A percentile compares a stretch with the other conserved stretches of the same genome.
phyloP scores from a whole-genome alignment of 2,113 vertebrate genomes.

The Calyptommatus sinebrachiatus region DNA sequence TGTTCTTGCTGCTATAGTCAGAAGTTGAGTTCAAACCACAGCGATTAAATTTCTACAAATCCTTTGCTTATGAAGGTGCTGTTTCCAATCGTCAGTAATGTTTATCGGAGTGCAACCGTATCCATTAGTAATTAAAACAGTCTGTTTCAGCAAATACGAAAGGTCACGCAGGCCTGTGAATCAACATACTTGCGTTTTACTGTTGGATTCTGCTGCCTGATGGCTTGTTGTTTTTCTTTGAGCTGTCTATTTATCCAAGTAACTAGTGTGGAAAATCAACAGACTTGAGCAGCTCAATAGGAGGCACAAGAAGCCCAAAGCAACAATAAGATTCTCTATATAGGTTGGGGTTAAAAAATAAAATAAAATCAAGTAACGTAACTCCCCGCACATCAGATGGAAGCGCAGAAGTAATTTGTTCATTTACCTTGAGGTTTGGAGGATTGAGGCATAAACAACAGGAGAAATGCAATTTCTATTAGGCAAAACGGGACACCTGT shows the following conservation, averaged over 20 bases:
- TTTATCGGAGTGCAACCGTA: conserved; percentile 64
- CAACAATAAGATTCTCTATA: conserved; percentile 1
- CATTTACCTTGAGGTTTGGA: conserved; percentile 45
- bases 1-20: conserved; percentile 37
- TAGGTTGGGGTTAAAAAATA: conserved; percentile 14
- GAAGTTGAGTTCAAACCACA: conserved; percentile 70
- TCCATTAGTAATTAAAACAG: conserved; percentile 71
- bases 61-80: conserved; percentile 64
- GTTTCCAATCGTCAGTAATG: conserved; percentile 68
- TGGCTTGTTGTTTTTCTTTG: conserved; percentile 51
- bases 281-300: conserved; percentile 26
- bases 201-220: conserved; percentile 44
- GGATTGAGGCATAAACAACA: conserved; percentile 49
- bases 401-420: conserved; percentile 49
- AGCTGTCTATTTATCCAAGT: conserved; percentile 55
- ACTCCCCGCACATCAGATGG: conserved; percentile 12
- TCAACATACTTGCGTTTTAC: conserved; percentile 57
- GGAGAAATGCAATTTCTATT: conserved; percentile 50
- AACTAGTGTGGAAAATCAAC: conserved; percentile 49
- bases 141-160: conserved; percentile 68
- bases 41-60: conserved; percentile 73
- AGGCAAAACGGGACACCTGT: conserved; percentile 62
- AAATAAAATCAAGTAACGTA: conserved; percentile 25
- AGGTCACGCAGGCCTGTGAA: conserved; percentile 58
- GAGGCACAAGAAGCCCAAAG: conserved; percentile 34